These are phyloP conservation scores for Channa maculata DNA, from an alignment of 2,113 vertebrate genomes.

Conservation along the genomic window DNA sequence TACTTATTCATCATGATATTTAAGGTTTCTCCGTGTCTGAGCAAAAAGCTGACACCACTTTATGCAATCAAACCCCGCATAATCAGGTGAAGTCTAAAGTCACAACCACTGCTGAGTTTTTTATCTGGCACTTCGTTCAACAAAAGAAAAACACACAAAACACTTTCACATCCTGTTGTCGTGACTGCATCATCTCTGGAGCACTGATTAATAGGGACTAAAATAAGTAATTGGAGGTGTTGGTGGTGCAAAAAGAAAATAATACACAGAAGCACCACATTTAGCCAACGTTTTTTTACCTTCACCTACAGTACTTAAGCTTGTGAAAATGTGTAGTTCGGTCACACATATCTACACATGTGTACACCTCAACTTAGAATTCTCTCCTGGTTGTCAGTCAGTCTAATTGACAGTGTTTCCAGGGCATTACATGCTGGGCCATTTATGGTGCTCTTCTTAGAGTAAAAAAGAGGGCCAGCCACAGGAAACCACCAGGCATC, in stretches of 20 bases:
- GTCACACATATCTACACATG: constrained; percentile 18
- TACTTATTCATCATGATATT: constrained; percentile 6
- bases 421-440: constrained; percentile 12
- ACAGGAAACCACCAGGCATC: constrained; percentile 39
- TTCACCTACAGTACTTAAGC: constrained; percentile 42
- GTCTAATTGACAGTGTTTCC: constrained; percentile 52
- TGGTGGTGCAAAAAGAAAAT: constrained; percentile 19
- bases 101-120: neutral
- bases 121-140: neutral
- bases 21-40: neutral
- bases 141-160: constrained; percentile 4
- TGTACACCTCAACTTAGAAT: constrained; percentile 26
- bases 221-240: constrained; percentile 47
- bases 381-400: constrained; percentile 37
- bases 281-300: constrained; percentile 38
- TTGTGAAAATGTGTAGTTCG: constrained; percentile 17
- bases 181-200: constrained; percentile 46
- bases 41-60: constrained; percentile 2
- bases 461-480: constrained; percentile 29
- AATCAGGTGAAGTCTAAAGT: neutral
- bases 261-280: neutral
- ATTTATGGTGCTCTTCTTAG: constrained; percentile 53
- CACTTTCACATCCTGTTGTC: constrained; percentile 44
- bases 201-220: constrained; percentile 48
- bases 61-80: neutral